These are phyloP conservation scores for Orthonyx spaldingii DNA, from an alignment of 2,113 vertebrate genomes.

Conservation along the genomic window DNA sequence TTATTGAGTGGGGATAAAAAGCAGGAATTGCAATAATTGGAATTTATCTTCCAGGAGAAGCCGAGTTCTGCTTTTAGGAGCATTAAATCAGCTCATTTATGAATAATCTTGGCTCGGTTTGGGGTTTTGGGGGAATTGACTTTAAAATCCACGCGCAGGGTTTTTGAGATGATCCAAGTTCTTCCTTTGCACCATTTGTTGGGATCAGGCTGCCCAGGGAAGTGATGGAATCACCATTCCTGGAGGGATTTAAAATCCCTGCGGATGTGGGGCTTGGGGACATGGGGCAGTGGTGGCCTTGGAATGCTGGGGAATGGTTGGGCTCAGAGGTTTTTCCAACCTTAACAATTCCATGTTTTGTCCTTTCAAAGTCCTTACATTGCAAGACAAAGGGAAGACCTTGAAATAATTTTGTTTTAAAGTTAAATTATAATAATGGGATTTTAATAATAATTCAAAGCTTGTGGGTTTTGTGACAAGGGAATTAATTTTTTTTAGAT, in stretches of 20 bases:
- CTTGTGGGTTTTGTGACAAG: neutral
- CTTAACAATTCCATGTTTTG: neutral
- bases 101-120: neutral
- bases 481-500: neutral
- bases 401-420: neutral
- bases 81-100: neutral
- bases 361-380: neutral
- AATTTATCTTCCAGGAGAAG: neutral
- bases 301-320: neutral
- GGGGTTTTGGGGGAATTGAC: neutral
- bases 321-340: neutral
- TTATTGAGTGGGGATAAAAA: neutral
- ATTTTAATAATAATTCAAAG: neutral
- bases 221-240: neutral
- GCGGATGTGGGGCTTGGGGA: neutral
- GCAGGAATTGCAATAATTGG: neutral
- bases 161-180: neutral
- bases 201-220: no score
- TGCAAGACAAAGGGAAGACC: neutral
- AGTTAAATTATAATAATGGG: neutral
- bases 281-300: neutral
- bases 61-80: neutral
- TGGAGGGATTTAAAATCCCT: neutral
- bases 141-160: neutral
- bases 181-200: accelerated